A percentile compares a stretch with the other conserved stretches of the same genome.
Conservation (phyloP, 1,140 invertebrate species). For the Drosophila sproati region DNA sequence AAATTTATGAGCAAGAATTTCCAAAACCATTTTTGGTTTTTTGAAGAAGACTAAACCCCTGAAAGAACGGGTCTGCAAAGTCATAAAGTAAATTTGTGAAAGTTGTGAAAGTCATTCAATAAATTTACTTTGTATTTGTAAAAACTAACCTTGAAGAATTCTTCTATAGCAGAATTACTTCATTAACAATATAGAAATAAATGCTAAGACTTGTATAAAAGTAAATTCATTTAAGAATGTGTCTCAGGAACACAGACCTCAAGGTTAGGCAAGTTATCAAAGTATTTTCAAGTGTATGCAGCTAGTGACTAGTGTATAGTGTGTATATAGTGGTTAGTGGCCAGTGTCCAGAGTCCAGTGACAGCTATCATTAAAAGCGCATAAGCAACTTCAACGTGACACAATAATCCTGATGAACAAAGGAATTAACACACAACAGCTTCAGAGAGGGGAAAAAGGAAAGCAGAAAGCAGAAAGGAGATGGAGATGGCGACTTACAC, state of each 20-base stretch:
- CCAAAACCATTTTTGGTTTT: too few relatives aligned
- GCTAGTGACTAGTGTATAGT: neutral
- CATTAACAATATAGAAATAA: too few relatives aligned
- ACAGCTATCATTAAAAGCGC: conserved; percentile 82
- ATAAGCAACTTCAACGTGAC: conserved; percentile 81
- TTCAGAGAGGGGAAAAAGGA: conserved; percentile 1
- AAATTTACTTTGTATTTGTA: too few relatives aligned
- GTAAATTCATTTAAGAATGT: too few relatives aligned
- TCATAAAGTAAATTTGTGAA: too few relatives aligned
- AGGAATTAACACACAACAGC: conserved; percentile 47
- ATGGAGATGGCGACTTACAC: conserved; percentile 4
- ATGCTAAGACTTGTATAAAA: too few relatives aligned
- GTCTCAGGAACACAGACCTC: too few relatives aligned
- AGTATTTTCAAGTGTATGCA: neutral
- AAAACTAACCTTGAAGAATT: too few relatives aligned
- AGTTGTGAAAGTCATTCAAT: too few relatives aligned
- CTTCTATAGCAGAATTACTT: too few relatives aligned
- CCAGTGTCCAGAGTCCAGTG: conserved; percentile 24
- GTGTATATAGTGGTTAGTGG: conserved; percentile 3
- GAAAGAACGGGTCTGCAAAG: too few relatives aligned
- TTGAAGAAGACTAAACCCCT: too few relatives aligned
- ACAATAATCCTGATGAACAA: conserved; percentile 82
- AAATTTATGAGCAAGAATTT: neutral
- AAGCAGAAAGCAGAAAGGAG: neutral
- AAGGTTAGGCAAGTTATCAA: neutral